A percentile compares a stretch with the other conserved stretches of the same genome.
phyloP scores from a whole-genome alignment of 1,140 invertebrate genomes.

The Orchesella cincta region DNA sequence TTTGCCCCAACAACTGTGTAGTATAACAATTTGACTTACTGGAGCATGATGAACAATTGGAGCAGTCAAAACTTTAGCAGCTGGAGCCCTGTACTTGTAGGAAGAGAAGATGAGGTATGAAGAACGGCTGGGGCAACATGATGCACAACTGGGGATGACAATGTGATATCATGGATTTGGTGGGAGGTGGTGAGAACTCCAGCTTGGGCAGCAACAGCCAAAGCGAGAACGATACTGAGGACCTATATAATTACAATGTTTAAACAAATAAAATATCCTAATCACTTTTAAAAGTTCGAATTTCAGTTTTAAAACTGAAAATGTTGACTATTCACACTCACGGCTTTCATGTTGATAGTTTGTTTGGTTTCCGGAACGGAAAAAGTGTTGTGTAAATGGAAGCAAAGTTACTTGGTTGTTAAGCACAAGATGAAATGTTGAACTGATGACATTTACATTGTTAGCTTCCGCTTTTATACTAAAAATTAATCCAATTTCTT shows the following conservation, averaged over 20 bases:
- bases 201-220: not conserved
- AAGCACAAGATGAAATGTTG: not conserved
- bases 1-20: too few relatives aligned
- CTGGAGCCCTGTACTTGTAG: not conserved
- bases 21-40: too few relatives aligned
- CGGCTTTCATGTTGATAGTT: slow-evolving; percentile 2
- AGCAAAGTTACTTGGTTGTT: not conserved
- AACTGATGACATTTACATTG: not conserved
- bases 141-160: not conserved
- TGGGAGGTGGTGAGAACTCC: not conserved
- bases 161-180: not conserved
- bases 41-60: not conserved
- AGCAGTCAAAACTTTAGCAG: slow-evolving; percentile 1
- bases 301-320: not conserved
- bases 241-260: too few relatives aligned
- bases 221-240: not conserved
- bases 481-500: too few relatives aligned
- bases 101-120: not conserved
- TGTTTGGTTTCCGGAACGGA: not conserved
- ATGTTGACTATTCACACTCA: not conserved
- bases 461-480: not conserved
- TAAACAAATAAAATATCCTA: not conserved
- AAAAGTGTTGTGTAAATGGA: not conserved
- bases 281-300: not conserved
- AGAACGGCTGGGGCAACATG: too few relatives aligned